Percentiles rank a stretch among this genome's conserved stretches.
Conservation (phyloP, 2,888 invertebrate species). For the Boloria euphrosyne region DNA sequence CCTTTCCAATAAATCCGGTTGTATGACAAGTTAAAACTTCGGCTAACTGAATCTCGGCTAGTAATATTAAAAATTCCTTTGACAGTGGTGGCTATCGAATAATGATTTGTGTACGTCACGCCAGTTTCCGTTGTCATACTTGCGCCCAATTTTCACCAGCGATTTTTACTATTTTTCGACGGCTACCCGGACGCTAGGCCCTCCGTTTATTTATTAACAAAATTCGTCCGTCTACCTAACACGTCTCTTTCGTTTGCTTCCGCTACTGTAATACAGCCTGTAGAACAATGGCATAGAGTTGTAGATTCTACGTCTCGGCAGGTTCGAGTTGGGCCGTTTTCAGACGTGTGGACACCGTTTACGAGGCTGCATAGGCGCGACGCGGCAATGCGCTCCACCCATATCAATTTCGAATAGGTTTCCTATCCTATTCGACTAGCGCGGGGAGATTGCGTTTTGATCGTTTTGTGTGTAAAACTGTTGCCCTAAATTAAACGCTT, state of each 20-base stretch:
- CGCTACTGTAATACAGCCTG: conserved; percentile 46
- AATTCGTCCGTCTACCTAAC: conserved; percentile 75
- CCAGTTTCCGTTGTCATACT: conserved; percentile 73
- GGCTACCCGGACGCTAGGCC: conserved; percentile 65
- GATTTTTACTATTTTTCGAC: conserved; percentile 68
- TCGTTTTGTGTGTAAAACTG: conserved; percentile 80
- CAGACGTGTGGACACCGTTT: conserved; percentile 60
- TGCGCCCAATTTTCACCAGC: conserved; percentile 73
- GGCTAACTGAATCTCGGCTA: conserved; percentile 63
- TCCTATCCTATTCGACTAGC: conserved; percentile 75
- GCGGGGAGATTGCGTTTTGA: conserved; percentile 77
- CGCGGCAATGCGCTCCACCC: conserved; percentile 76
- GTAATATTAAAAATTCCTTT: conserved; percentile 80
- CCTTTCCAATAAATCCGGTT: conserved; percentile 48
- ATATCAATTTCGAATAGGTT: conserved; percentile 82
- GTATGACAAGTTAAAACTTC: conserved; percentile 56
- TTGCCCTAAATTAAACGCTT: conserved; percentile 80
- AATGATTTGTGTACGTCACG: conserved; percentile 75
- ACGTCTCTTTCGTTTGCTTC: conserved; percentile 50
- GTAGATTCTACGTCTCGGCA: conserved; percentile 42
- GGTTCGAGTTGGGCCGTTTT: conserved; percentile 53
- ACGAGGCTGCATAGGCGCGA: conserved; percentile 76
- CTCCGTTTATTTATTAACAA: conserved; percentile 82
- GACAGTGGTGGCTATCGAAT: conserved; percentile 71
- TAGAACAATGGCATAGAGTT: conserved; percentile 52